Evolutionary conservation across 2,888 invertebrate species (phyloP), one percentile per base, ranked within the genome.

Genomic region (Ashinkailepas kermadecensis): DNA sequence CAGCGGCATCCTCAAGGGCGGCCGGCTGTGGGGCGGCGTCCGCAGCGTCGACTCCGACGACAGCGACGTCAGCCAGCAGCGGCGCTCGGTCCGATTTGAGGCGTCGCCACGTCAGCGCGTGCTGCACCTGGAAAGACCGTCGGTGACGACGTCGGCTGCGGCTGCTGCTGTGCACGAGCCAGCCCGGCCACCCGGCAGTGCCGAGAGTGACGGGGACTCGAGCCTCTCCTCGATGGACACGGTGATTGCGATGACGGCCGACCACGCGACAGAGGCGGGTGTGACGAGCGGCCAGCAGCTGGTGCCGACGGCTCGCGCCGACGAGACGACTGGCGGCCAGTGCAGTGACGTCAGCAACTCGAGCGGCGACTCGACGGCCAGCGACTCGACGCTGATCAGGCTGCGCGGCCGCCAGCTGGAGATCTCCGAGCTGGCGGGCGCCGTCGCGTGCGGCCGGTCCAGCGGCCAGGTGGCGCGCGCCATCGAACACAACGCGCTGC

Each of bases 401-500:
- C 81, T 54, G 1, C 4, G 83, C 81, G 25, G 70, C 81, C 21
- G 83, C 59, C 15, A 7, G 70, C 78, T 83, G 25, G 83, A 83
- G 78, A 82, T 83, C 54, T 62, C 83, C 12, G 83, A 83, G 65
- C 81, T 83, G 15, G 83, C 84, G n/a, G 83, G 82, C 25, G 74
- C 56, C 21, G 82, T 83, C 13, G 83, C 82, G 0, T 81, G 83
- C 56, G 83, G 83, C 25, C 85, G 83, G 84, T 86, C 84, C 74
- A 87, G 86, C 82, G 86, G 86, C 18, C 86, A 87, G 81, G 92
- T 92, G 82, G 90, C 93, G 21, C 89, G 93, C 79, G 94, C 94
- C 64, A 95, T 95, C 83, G 95, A 95, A 86, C 90, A 94, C 78
- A 95, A 95, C 86, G 94, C 95, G 0, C 87, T 95, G 23, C 89